phyloP scores from a whole-genome alignment of 2,797 vertebrate genomes.

The Acrocephalus scirpaceus region DNA sequence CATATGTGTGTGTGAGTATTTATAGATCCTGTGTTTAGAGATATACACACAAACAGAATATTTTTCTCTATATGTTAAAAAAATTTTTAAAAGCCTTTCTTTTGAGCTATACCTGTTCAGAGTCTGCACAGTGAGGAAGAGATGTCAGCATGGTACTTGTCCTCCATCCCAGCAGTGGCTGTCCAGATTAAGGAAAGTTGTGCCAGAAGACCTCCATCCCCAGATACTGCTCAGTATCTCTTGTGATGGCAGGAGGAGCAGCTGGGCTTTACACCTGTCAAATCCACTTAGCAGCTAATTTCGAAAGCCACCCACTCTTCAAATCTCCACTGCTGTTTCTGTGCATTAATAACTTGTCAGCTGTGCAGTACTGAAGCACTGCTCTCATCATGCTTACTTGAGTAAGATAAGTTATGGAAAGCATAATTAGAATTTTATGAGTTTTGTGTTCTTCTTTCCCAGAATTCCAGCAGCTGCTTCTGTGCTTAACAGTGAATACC shows the following conservation, averaged over 20 bases:
- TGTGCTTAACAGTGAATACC: background rate
- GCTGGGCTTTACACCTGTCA: slow-evolving; percentile 55
- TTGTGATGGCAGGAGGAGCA: background rate
- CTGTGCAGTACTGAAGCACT: slow-evolving; percentile 11
- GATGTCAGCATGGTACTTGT: background rate
- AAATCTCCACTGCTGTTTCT: slow-evolving; percentile 45
- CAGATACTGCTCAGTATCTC: background rate
- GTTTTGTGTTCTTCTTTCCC: background rate
- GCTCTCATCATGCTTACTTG: slow-evolving; percentile 15
- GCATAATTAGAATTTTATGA: slow-evolving; percentile 9
- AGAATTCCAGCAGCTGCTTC: background rate
- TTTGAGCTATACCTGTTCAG: background rate
- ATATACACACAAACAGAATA: background rate
- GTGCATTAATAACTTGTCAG: slow-evolving; percentile 47
- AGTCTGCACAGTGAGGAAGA: background rate
- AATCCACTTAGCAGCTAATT: slow-evolving; percentile 53
- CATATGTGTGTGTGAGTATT: background rate
- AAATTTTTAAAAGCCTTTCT: fast-evolving
- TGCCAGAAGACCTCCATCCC: background rate
- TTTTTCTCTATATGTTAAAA: background rate
- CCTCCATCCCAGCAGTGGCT: background rate
- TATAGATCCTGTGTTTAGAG: background rate
- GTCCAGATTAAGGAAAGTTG: background rate
- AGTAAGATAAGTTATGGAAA: slow-evolving; percentile 24
- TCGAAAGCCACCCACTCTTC: slow-evolving; percentile 21